Conservation (phyloP, 2,888 invertebrate genomes). For the Hoplodrina ambigua region DNA sequence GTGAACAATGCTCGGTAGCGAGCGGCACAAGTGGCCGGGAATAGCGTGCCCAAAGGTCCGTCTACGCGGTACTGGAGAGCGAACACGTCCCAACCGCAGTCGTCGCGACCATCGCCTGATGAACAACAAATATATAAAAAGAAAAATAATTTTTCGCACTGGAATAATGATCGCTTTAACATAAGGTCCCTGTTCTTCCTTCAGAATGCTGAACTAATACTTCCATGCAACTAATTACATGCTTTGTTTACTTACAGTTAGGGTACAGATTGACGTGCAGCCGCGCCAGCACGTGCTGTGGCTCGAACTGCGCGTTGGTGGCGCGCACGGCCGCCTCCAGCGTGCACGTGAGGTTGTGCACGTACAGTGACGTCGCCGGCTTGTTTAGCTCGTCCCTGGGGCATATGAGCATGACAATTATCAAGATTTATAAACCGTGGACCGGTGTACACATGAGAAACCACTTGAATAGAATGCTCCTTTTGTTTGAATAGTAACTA, state of each 20-base stretch:
- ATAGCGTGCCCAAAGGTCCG: conserved; percentile 96
- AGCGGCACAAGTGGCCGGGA: conserved; percentile 93
- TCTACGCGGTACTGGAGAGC: conserved; percentile 96
- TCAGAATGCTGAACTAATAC: no score
- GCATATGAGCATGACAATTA: not conserved
- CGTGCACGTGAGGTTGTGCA: conserved; percentile 96
- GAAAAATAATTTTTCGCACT: no score
- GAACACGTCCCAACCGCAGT: conserved; percentile 97
- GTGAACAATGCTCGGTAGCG: conserved; percentile 95
- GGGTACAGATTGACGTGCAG: conserved; percentile 94
- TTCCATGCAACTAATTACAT: not conserved
- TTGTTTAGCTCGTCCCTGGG: conserved; percentile 96
- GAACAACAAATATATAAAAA: not conserved
- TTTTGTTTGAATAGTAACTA: no score
- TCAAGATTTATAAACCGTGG: not conserved
- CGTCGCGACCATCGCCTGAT: conserved; percentile 90
- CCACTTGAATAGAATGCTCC: no score
- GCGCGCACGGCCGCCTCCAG: conserved; percentile 96
- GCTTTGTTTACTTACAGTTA: conserved; percentile 76
- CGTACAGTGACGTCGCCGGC: conserved; percentile 95
- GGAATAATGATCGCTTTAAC: no score
- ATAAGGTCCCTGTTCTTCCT: no score
- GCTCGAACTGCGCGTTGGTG: conserved; percentile 98
- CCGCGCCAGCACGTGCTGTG: conserved; percentile 96
- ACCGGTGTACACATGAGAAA: no score